These are phyloP conservation scores for Ernsta delagoae DNA, from an alignment of 2,888 invertebrate genomes.

Conservation along the genomic window DNA sequence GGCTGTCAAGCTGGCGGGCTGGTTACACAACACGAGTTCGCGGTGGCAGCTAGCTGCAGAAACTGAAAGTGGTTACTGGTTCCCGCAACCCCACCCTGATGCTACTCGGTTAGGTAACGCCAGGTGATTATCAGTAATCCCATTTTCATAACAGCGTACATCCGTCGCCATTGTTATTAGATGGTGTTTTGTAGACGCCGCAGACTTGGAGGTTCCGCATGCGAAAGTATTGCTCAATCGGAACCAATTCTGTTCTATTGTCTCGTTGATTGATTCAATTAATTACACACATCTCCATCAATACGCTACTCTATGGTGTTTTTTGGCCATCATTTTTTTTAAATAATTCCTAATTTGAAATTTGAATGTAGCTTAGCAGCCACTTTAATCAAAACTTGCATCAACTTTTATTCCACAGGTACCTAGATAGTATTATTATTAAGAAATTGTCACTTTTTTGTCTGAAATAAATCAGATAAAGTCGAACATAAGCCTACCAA, in stretches of 20 bases:
- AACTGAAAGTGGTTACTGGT: conserved; percentile 73
- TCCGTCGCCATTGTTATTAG: conserved; percentile 50
- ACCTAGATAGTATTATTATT: too few relatives aligned
- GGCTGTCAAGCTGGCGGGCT: conserved; percentile 57
- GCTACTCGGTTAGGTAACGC: conserved; percentile 59
- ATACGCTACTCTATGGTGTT: too few relatives aligned
- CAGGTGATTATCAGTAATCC: conserved; percentile 63
- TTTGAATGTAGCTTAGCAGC: too few relatives aligned
- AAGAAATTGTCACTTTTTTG: too few relatives aligned
- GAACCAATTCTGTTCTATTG: conserved; percentile 40
- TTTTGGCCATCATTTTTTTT: too few relatives aligned
- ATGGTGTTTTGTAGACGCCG: conserved; percentile 49
- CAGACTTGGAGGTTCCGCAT: conserved; percentile 43
- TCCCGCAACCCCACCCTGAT: conserved; percentile 56
- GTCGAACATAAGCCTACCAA: too few relatives aligned
- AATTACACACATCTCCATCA: neutral
- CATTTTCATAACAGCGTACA: conserved; percentile 52
- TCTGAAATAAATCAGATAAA: too few relatives aligned
- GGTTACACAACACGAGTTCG: conserved; percentile 64
- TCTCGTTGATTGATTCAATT: conserved; percentile 24
- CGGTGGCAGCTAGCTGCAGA: conserved; percentile 61
- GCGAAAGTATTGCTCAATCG: conserved; percentile 38
- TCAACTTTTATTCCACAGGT: too few relatives aligned
- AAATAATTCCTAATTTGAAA: too few relatives aligned
- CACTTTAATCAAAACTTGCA: too few relatives aligned